These are phyloP conservation scores for Drosophila asahinai DNA, from an alignment of 1,140 invertebrate genomes.

Conservation along the genomic window DNA sequence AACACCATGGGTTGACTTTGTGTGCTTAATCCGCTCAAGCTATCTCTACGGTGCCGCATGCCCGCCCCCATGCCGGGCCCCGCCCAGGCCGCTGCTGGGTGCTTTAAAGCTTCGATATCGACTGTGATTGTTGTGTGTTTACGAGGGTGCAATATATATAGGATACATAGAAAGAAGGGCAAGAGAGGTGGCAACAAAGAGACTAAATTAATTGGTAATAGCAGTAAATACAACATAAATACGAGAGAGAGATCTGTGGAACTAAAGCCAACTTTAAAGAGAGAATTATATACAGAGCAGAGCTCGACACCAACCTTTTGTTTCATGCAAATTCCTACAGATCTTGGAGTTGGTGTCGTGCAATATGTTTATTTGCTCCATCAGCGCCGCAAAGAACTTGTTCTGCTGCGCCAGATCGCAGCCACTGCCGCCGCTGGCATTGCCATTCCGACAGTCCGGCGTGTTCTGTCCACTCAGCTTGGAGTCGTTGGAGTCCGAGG, in stretches of 20 bases:
- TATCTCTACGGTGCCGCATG: constrained; percentile 85
- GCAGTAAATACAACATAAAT: constrained; percentile 29
- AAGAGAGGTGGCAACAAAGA: constrained; percentile 48
- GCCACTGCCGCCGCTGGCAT: constrained; percentile 45
- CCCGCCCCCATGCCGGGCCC: constrained; percentile 60
- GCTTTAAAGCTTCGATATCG: constrained; percentile 85
- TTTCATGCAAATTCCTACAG: constrained; percentile 83
- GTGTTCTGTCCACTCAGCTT: constrained; percentile 82
- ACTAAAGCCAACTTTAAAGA: constrained; percentile 6
- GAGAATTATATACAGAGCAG: not conserved
- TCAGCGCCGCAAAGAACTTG: constrained; percentile 77
- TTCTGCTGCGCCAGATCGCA: constrained; percentile 69
- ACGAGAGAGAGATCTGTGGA: constrained; percentile 17
- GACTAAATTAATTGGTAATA: constrained; percentile 48
- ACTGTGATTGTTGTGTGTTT: constrained; percentile 59
- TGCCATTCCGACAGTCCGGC: constrained; percentile 73
- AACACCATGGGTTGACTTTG: constrained; percentile 84
- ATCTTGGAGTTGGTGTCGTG: constrained; percentile 85
- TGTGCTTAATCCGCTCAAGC: constrained; percentile 85
- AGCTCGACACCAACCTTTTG: constrained; percentile 71
- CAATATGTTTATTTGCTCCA: constrained; percentile 83
- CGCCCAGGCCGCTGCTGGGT: constrained; percentile 77
- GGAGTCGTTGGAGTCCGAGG: constrained; percentile 79
- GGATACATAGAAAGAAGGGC: constrained; percentile 61
- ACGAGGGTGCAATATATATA: constrained; percentile 43